These are phyloP conservation scores for Potamilus streckersoni DNA, from an alignment of 1,140 invertebrate species.

Conservation along the genomic window DNA sequence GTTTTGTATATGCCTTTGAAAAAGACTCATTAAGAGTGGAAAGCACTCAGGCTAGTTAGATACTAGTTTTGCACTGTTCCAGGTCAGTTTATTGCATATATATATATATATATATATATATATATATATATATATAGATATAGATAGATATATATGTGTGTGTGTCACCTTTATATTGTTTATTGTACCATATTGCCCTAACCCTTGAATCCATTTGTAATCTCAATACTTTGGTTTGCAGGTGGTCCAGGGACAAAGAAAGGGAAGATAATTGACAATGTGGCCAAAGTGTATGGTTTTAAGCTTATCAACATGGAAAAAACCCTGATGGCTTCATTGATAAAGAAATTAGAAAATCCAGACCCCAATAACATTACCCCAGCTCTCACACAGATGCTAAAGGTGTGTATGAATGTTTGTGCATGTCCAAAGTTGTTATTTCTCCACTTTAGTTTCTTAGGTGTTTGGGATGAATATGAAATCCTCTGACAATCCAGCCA, in stretches of 20 bases:
- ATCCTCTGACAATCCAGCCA: neutral
- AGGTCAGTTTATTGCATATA: too few relatives aligned
- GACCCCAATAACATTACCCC: conserved; percentile 15
- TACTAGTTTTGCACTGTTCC: too few relatives aligned
- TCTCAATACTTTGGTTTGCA: conserved; percentile 21
- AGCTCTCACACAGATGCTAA: conserved; percentile 13
- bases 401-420: conserved; percentile 2
- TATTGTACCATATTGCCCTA: too few relatives aligned
- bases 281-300: conserved; percentile 37
- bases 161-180: too few relatives aligned
- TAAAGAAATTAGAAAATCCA: conserved; percentile 33
- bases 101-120: too few relatives aligned
- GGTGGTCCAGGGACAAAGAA: conserved; percentile 50
- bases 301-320: conserved; percentile 38
- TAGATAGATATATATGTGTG: too few relatives aligned
- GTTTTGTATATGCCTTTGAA: too few relatives aligned
- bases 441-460: neutral
- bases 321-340: conserved; percentile 31
- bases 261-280: conserved; percentile 40
- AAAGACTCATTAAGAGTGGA: too few relatives aligned
- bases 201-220: too few relatives aligned
- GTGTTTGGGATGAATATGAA: neutral
- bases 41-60: too few relatives aligned
- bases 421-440: neutral
- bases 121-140: too few relatives aligned